These are phyloP conservation scores for Notoglanidium macrostoma DNA, from an alignment of 2,797 vertebrate species.

Conservation along the genomic window DNA sequence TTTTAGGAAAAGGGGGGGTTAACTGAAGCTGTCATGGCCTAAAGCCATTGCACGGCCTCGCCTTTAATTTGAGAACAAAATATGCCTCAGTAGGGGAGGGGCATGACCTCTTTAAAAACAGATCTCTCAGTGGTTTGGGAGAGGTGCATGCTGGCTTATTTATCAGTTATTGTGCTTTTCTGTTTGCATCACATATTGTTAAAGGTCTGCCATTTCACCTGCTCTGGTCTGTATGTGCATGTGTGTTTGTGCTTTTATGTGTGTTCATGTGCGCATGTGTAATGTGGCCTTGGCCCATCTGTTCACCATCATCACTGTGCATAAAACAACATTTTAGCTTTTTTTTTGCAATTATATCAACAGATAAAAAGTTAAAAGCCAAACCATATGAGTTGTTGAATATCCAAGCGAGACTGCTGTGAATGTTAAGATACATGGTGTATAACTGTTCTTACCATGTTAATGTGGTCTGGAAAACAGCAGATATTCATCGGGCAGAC, in stretches of 20 bases:
- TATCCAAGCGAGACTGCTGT: slow-evolving; percentile 9
- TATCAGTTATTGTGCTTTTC: neutral
- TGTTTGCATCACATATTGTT: slow-evolving; percentile 4
- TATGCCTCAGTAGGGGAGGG: neutral
- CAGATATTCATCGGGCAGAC: neutral
- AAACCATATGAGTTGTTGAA: slow-evolving; percentile 6
- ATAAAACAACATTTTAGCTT: neutral
- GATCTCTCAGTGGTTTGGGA: neutral
- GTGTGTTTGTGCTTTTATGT: neutral
- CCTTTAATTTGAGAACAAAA: neutral
- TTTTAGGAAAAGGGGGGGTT: neutral
- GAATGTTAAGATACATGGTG: slow-evolving; percentile 14
- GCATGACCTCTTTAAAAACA: slow-evolving; percentile 2
- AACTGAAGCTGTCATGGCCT: neutral
- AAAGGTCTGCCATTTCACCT: neutral
- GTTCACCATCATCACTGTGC: neutral
- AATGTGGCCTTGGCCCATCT: neutral
- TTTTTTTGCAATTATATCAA: neutral
- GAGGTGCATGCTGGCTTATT: neutral
- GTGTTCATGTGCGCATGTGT: no score
- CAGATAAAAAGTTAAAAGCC: neutral
- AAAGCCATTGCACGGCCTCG: neutral
- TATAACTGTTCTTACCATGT: slow-evolving; percentile 23
- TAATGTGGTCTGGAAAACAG: neutral
- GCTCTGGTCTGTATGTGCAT: neutral